Conservation (phyloP, 2,888 invertebrate species). For the Mactromeris polynyma region DNA sequence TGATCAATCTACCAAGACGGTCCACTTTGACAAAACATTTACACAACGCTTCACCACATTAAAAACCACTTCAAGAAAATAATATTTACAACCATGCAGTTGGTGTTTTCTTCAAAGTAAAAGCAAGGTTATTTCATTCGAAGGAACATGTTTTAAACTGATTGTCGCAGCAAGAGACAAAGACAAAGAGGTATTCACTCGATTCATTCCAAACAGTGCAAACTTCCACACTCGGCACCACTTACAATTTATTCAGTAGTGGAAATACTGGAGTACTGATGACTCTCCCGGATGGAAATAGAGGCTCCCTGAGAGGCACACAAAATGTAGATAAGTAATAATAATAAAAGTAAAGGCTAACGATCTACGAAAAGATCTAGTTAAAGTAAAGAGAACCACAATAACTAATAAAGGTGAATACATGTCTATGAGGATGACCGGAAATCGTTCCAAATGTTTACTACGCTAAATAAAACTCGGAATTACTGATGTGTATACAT, state of each 20-base stretch:
- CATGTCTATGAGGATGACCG: neutral
- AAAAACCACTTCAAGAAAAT: neutral
- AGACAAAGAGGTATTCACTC: neutral
- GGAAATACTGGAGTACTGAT: conserved; percentile 45
- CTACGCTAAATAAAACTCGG: neutral
- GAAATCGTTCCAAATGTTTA: neutral
- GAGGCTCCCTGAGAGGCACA: conserved; percentile 31
- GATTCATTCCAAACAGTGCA: conserved; percentile 4
- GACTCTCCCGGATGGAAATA: conserved; percentile 62
- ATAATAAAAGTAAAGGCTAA: conserved; percentile 12
- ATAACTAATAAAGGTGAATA: conserved; percentile 8
- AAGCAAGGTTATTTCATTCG: neutral
- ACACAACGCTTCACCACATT: neutral
- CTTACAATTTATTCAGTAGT: conserved; percentile 61
- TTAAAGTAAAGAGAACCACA: conserved; percentile 2
- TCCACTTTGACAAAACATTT: neutral
- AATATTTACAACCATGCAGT: neutral
- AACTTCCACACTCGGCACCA: conserved; percentile 12
- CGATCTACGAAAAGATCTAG: conserved; percentile 14
- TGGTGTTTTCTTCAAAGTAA: neutral
- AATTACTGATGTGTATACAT: neutral
- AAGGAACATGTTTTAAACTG: neutral
- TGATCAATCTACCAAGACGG: neutral
- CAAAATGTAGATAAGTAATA: conserved; percentile 15
- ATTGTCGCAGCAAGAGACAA: conserved; percentile 35